Evolutionary conservation across 2,888 invertebrate species (phyloP).

Genomic region (Anthophora plumipes): DNA sequence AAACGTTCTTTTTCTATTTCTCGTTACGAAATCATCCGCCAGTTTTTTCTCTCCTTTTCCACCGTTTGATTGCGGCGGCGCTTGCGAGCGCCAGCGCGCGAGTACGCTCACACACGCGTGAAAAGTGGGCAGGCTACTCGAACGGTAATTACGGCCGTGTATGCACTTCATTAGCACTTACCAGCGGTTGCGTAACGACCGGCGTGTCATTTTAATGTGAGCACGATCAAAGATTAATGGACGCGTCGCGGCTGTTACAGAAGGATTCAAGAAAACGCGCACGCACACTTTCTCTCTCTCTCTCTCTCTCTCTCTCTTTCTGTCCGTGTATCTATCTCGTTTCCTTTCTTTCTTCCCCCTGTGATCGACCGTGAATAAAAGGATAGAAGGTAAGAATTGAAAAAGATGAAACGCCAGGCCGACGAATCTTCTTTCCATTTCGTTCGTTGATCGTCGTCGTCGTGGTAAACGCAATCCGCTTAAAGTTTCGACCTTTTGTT

Average conservation of each 20-base stretch:
- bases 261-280: constrained; percentile 75
- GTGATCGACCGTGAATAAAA: constrained; percentile 54
- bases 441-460: background rate
- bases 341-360: no score
- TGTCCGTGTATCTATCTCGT: constrained; percentile 12
- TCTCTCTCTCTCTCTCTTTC: no score
- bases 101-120: no score
- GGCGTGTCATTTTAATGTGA: constrained; percentile 80
- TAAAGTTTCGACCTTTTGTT: background rate
- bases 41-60: constrained; percentile 40
- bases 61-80: constrained; percentile 57
- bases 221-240: constrained; percentile 80
- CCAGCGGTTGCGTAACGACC: constrained; percentile 79
- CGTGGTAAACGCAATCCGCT: constrained; percentile 35
- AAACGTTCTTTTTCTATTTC: constrained; percentile 29
- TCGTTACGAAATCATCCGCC: constrained; percentile 70
- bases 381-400: constrained; percentile 40
- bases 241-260: constrained; percentile 72
- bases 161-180: constrained; percentile 83
- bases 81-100: no score
- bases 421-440: background rate
- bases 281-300: constrained; percentile 31
- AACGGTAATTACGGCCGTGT: constrained; percentile 80
- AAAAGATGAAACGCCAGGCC: constrained; percentile 53
- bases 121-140: constrained; percentile 78